Conservation (phyloP, 2,797 vertebrate genomes). For the Tamandua tetradactyla region DNA sequence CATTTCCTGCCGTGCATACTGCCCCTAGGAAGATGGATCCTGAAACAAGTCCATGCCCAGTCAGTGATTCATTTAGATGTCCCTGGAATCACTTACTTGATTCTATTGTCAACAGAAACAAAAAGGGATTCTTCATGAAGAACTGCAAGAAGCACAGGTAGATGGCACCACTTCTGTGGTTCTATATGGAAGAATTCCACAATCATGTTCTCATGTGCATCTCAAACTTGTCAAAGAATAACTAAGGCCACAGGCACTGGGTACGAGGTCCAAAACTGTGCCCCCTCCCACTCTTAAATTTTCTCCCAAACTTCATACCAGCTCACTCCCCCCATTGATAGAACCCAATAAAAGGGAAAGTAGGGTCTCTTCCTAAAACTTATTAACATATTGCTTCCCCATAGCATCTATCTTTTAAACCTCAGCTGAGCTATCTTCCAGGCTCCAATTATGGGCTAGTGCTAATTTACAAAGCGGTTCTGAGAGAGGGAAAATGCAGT, state of each 20-base stretch:
- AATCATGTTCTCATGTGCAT: neutral
- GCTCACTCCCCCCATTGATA: neutral
- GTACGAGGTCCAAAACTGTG: neutral
- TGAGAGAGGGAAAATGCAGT: neutral
- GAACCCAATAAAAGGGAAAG: neutral
- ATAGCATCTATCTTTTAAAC: neutral
- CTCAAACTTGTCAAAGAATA: neutral
- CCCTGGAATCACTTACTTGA: constrained; percentile 4
- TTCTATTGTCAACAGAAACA: neutral
- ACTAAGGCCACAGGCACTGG: neutral
- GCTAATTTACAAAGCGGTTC: neutral
- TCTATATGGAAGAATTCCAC: neutral
- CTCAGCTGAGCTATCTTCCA: neutral
- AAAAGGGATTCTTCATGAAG: neutral
- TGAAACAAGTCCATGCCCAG: constrained; percentile 14
- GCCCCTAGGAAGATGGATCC: neutral
- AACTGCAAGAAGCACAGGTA: neutral
- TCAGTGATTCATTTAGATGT: neutral
- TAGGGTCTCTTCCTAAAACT: neutral
- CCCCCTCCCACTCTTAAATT: neutral
- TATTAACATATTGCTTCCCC: neutral
- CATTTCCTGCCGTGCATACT: neutral
- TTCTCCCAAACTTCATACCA: neutral
- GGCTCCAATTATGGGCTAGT: fast-evolving
- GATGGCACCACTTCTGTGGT: neutral